phyloP scores from a whole-genome alignment of 2,888 invertebrate species.

The Notodonta dromedarius region DNA sequence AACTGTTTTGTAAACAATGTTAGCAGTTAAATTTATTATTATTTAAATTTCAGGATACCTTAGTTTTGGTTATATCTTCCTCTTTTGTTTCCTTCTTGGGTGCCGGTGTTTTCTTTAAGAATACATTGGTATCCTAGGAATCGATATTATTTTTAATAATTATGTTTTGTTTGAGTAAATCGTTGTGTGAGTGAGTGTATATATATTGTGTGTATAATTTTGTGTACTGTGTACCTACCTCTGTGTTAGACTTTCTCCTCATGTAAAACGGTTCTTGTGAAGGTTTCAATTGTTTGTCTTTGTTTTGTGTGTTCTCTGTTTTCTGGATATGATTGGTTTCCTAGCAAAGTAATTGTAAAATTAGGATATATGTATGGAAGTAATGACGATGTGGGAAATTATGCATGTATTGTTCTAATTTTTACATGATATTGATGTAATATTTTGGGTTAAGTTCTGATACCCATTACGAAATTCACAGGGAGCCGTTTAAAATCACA shows the following conservation, averaged over 20 bases:
- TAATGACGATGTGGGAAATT: neutral
- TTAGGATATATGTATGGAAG: slow-evolving; percentile 5
- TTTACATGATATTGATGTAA: neutral
- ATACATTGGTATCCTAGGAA: slow-evolving; percentile 20
- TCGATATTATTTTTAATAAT: neutral
- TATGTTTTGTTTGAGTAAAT: neutral
- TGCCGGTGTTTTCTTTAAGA: slow-evolving; percentile 12
- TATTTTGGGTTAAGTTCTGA: neutral
- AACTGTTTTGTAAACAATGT: neutral
- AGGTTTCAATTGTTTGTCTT: slow-evolving; percentile 40
- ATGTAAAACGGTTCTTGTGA: slow-evolving; percentile 50
- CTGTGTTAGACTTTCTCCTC: slow-evolving; percentile 51
- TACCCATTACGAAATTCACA: neutral
- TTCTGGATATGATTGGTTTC: slow-evolving; percentile 47
- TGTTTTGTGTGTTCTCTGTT: slow-evolving; percentile 22
- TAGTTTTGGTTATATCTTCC: slow-evolving; percentile 16
- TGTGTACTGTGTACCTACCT: slow-evolving; percentile 44
- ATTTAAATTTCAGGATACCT: slow-evolving; percentile 8
- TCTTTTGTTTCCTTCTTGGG: slow-evolving; percentile 8
- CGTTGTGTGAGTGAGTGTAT: slow-evolving; percentile 9
- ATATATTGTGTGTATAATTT: slow-evolving; percentile 9
- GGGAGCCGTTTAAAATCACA: neutral
- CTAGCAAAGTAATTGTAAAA: slow-evolving; percentile 40
- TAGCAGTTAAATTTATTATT: neutral
- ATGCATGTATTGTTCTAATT: neutral